phyloP scores from a whole-genome alignment of 2,797 vertebrate genomes.

The Phaenicophaeus curvirostris region DNA sequence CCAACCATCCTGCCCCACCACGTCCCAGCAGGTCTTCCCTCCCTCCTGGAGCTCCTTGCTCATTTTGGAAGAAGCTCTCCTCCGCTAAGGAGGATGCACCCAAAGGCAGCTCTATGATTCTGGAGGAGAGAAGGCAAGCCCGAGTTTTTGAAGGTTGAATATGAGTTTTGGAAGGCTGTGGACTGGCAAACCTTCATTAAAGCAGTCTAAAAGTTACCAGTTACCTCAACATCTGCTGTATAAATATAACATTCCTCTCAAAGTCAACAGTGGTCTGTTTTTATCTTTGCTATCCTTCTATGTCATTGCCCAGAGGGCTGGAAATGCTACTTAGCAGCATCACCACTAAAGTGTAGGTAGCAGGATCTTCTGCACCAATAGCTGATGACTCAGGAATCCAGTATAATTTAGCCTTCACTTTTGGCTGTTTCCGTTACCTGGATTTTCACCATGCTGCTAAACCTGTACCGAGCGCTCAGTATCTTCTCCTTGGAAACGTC shows the following conservation, averaged over 20 bases:
- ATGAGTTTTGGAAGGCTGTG: background rate
- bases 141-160: background rate
- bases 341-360: background rate
- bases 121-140: no score
- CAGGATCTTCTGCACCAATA: constrained; percentile 42
- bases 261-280: constrained; percentile 45
- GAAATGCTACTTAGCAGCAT: constrained; percentile 38
- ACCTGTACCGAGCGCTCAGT: background rate
- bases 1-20: background rate
- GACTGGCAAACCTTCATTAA: background rate
- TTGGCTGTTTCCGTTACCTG: constrained; percentile 8
- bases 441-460: constrained; percentile 6
- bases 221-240: constrained; percentile 22
- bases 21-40: no score
- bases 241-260: constrained; percentile 23
- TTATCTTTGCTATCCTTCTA: constrained; percentile 27
- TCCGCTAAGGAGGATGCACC: no score
- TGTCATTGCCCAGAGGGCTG: constrained; percentile 40
- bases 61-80: no score
- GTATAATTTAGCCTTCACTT: constrained; percentile 1
- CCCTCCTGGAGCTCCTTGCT: no score
- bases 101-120: no score
- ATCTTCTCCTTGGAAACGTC: constrained; percentile 2
- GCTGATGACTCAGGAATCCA: constrained; percentile 26
- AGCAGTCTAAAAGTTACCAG: background rate